phyloP scores from a whole-genome alignment of 2,888 invertebrate species.

The Eulithis testata region DNA sequence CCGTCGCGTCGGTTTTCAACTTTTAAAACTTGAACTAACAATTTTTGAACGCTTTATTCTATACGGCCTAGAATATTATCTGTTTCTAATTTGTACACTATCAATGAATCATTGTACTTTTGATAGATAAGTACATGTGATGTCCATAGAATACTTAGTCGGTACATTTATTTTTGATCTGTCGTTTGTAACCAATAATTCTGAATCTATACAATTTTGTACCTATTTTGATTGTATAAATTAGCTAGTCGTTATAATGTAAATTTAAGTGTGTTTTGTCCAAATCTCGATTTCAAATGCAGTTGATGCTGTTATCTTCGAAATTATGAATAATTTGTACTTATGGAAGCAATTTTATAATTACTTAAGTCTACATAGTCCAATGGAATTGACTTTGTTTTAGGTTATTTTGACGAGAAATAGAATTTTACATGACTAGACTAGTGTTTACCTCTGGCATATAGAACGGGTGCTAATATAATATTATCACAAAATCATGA shows the following conservation, averaged over 20 bases:
- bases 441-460: constrained; percentile 32
- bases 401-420: constrained; percentile 39
- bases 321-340: constrained; percentile 56
- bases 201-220: constrained; percentile 51
- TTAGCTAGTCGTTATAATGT: constrained; percentile 67
- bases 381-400: constrained; percentile 43
- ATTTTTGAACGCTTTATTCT: constrained; percentile 34
- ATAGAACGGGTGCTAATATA: constrained; percentile 38
- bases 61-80: constrained; percentile 34
- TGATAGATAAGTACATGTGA: constrained; percentile 32
- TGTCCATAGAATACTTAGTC: constrained; percentile 26
- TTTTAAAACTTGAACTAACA: constrained; percentile 32
- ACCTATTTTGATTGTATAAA: constrained; percentile 56
- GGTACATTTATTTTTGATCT: constrained; percentile 46
- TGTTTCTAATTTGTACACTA: constrained; percentile 34
- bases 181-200: constrained; percentile 49
- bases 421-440: constrained; percentile 33
- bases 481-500: constrained; percentile 32
- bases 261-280: constrained; percentile 62
- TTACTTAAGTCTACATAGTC: constrained; percentile 42
- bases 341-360: constrained; percentile 53
- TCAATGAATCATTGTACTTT: constrained; percentile 30
- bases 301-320: constrained; percentile 59
- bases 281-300: constrained; percentile 59
- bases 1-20: constrained; percentile 19